Base-by-base conservation (phyloP, 2,797 vertebrate genomes). In the Pelodytes ibericus region DNA sequence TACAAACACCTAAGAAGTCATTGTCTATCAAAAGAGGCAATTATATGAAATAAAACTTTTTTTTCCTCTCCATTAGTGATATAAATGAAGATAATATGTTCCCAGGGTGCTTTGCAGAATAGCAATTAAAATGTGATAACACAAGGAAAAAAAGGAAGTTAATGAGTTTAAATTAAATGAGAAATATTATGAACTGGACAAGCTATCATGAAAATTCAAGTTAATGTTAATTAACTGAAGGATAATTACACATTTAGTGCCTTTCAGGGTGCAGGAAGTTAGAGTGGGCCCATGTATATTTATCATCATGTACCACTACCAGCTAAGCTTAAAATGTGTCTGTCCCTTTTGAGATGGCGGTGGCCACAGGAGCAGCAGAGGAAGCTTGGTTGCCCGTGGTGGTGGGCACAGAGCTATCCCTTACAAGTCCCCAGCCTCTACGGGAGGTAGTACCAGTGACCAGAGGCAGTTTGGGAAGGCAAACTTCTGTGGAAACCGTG, bases 81-180 rank as follows among this genome's bases (percentile, higher is more conserved):
- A 20, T 53, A 24, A 49, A 51, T n/a, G 18, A 44, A 4, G 27
- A 13, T 65, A 65, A 65, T 16, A 44, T 65, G 36, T 47, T 65
- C 13, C 33, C 47, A 22, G 15, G 22, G 41, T 41, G 44, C 4
- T 31, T 30, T 51, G 49, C 26, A 51, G 2, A 26, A 30, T 67
- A 53, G 64, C 64, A 67, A 67, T 53, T 53, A 67, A 67, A 15
- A 22, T 53, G 44, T 51, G 18, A 7, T 53, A 67, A 13, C 13
- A n/a, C 20, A 15, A 62, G 30, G 22, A 20, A 53, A n/a, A 24
- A 18, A 4, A 65, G 22, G 41, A 25, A 51, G 2, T 30, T 51
- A 66, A 47, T 66, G 26, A 51, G 44, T 51, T 67, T 30, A 33
- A 67, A 30, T 5, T 31, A 16, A 22, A 29, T 67, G 27, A 67